A percentile compares a stretch with the other conserved stretches of the same genome.
These are phyloP conservation scores for Rhinogobio ventralis DNA, from an alignment of 2,797 vertebrate genomes.

Conservation along the genomic window DNA sequence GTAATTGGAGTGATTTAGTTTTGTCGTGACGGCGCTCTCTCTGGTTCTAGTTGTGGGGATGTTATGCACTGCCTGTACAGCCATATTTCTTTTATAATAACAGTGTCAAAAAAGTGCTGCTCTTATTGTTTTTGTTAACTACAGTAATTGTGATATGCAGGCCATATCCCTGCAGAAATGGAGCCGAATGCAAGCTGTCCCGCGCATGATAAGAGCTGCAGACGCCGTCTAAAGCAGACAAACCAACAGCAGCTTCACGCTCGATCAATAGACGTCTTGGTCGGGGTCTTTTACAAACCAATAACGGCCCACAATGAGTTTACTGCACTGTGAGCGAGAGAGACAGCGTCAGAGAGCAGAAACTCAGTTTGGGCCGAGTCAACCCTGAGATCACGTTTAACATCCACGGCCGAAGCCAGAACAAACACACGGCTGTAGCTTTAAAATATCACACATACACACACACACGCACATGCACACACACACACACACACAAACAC, in stretches of 20 bases:
- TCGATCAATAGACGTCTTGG: background rate
- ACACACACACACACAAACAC: constrained; percentile 27
- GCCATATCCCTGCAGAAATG: background rate
- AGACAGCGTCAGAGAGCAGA: background rate
- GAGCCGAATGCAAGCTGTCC: constrained; percentile 7
- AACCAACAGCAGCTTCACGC: background rate
- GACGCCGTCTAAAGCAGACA: background rate
- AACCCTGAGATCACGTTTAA: background rate
- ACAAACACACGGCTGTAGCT: background rate
- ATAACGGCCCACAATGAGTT: background rate
- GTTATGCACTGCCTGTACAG: background rate
- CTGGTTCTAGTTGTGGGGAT: background rate
- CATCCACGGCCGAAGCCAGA: background rate
- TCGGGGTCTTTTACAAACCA: constrained; percentile 1
- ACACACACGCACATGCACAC: constrained; percentile 29
- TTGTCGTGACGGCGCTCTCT: background rate
- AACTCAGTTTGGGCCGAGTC: background rate
- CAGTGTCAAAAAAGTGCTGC: background rate
- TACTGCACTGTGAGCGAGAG: background rate
- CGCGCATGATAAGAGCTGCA: background rate
- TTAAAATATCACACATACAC: background rate
- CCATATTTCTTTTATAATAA: background rate
- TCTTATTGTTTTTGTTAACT: constrained; percentile 9
- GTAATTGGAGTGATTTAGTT: background rate
- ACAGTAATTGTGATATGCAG: background rate